Base-by-base conservation (phyloP, 23 tunicate genomes). In the Ascidia mentula region DNA sequence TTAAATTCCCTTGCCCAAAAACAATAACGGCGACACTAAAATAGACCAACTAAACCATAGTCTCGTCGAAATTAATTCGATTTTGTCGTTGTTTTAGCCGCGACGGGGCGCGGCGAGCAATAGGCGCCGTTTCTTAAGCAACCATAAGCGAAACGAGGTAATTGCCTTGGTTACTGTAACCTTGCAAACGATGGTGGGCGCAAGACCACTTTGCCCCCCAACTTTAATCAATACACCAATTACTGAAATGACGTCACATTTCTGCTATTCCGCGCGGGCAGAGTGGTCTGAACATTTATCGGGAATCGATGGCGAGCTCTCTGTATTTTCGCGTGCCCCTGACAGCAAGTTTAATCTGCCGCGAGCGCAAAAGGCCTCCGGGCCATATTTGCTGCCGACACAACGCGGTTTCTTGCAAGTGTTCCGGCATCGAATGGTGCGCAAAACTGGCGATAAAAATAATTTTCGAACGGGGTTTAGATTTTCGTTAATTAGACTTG, bases 221-320 rank as follows among this genome's bases (percentile, higher is more conserved):
- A n/a, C n/a, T n/a, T n/a, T 53, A 53, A 53, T 53, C 65, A 53
- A 53, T 53, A 53, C 65, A 9, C 65, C 65, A 53, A 53, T 53
- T 53, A 53, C 65, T 6, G 12, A 20, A 28, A 53, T 53, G 65
- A 53, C 65, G 65, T 28, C 22, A 53, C 24, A 53, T 53, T 53
- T 28, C 12, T 9, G 65, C 65, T 53, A 53, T 53, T 53, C 4
- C 13, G 13, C 7, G 12, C 65, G 1, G 12, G 24, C 12, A 53
- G 65, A 53, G 65, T 53, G 65, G 65, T 53, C 24, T 53, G 65
- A 53, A 20, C 65, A 28, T 53, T 53, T 53, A 53, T 53, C 65
- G 65, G 24, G 22, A 53, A 53, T 53, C 65, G 65, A 53, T 53
- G 7, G 7, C 2, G 65, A 53, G 65, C 2, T 6, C 65, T 53